phyloP scores from a whole-genome alignment of 2,888 invertebrate species.

The Drosophila villosipedis region DNA sequence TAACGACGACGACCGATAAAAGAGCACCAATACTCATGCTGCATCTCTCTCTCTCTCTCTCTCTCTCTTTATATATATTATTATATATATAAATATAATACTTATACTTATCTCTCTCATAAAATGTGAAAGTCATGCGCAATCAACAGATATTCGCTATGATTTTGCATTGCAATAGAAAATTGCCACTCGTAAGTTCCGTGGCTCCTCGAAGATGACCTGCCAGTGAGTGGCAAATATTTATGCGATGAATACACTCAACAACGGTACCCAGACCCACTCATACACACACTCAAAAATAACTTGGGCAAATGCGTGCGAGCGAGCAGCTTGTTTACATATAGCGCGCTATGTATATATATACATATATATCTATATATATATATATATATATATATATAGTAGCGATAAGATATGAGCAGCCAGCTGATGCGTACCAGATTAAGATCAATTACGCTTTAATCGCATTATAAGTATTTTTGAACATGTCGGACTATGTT shows the following conservation, averaged over 20 bases:
- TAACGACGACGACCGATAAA: slow-evolving; percentile 27
- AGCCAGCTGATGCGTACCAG: slow-evolving; percentile 33
- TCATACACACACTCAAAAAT: slow-evolving; percentile 29
- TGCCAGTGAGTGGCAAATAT: slow-evolving; percentile 55
- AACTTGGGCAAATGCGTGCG: slow-evolving; percentile 15
- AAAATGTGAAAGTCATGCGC: slow-evolving; percentile 51
- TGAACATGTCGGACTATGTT: background rate
- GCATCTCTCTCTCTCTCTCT: background rate
- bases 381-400: background rate
- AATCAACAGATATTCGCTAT: slow-evolving; percentile 42
- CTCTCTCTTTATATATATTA: no score
- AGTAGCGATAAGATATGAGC: slow-evolving; percentile 57
- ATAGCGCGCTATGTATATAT: slow-evolving; percentile 13
- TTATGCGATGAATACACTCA: slow-evolving; percentile 39
- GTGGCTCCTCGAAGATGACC: background rate
- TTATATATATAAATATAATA: background rate
- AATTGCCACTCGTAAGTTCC: slow-evolving; percentile 12
- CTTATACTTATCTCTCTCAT: background rate
- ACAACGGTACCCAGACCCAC: slow-evolving; percentile 11
- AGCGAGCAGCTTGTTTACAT: slow-evolving; percentile 20
- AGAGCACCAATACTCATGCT: background rate
- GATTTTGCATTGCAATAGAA: slow-evolving; percentile 30
- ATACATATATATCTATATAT: no score
- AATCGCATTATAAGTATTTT: background rate
- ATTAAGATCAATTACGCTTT: slow-evolving; percentile 21